Conservation (phyloP, 2,888 invertebrate species). For the Deroplatys truncata region DNA sequence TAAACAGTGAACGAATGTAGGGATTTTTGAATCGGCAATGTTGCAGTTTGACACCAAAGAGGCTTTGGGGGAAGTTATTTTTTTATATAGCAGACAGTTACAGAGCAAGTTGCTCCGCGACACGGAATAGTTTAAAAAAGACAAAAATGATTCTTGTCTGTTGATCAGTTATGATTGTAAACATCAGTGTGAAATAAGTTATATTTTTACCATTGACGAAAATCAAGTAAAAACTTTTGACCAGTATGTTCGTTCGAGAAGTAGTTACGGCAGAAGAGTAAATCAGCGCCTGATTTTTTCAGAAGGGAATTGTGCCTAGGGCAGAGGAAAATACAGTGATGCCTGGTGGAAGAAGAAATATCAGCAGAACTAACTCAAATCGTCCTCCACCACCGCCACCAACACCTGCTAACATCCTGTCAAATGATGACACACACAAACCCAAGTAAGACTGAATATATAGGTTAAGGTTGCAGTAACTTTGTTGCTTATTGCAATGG, state of each 20-base stretch:
- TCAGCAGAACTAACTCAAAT: constrained; percentile 25
- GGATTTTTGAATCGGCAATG: neutral
- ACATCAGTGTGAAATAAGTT: neutral
- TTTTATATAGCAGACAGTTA: neutral
- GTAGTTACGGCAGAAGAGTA: neutral
- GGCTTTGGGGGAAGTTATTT: neutral
- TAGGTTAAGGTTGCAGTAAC: neutral
- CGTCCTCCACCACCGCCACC: constrained; percentile 24
- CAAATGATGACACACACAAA: constrained; percentile 28
- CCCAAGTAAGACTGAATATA: constrained; percentile 20
- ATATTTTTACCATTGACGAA: neutral
- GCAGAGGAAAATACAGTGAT: constrained; percentile 9
- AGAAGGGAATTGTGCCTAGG: constrained; percentile 1
- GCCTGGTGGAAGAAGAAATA: constrained; percentile 31
- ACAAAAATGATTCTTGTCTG: neutral
- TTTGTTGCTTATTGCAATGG: neutral
- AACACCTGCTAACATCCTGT: neutral
- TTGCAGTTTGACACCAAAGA: neutral
- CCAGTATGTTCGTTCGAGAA: neutral
- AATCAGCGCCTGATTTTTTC: neutral
- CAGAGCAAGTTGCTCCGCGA: neutral
- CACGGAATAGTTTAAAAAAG: neutral
- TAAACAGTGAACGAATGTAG: neutral
- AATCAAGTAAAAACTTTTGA: neutral
- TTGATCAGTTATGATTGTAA: neutral